phyloP scores from a whole-genome alignment of 2,113 vertebrate genomes.

The Salvator merianae region DNA sequence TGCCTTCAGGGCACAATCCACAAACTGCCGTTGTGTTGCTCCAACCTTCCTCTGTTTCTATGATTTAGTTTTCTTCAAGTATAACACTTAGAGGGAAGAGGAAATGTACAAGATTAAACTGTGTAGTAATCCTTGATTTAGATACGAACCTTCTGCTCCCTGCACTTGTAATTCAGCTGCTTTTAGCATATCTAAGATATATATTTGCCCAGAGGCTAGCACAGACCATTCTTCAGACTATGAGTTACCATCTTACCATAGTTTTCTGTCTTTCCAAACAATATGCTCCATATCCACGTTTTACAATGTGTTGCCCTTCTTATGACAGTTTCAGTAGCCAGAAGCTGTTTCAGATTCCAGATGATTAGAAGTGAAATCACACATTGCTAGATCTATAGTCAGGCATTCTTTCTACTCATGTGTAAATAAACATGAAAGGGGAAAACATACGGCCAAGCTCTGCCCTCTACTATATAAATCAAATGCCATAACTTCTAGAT shows the following conservation, averaged over 20 bases:
- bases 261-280: background rate
- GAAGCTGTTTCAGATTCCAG: too few species aligned
- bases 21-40: too few species aligned
- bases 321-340: too few species aligned
- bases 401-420: too few species aligned
- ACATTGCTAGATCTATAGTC: too few species aligned
- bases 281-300: background rate
- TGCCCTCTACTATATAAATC: too few species aligned
- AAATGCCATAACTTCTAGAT: too few species aligned
- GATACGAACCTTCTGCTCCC: background rate
- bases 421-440: too few species aligned
- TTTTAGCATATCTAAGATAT: background rate
- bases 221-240: background rate
- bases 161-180: background rate
- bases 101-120: background rate
- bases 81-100: background rate
- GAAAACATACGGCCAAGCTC: too few species aligned
- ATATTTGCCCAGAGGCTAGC: background rate
- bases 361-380: too few species aligned
- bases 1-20: too few species aligned
- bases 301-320: too few species aligned
- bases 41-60: background rate
- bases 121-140: background rate
- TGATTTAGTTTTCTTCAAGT: background rate
- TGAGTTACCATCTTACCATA: background rate